phyloP scores from a whole-genome alignment of 1,140 invertebrate species.

The Tachypleus tridentatus region DNA sequence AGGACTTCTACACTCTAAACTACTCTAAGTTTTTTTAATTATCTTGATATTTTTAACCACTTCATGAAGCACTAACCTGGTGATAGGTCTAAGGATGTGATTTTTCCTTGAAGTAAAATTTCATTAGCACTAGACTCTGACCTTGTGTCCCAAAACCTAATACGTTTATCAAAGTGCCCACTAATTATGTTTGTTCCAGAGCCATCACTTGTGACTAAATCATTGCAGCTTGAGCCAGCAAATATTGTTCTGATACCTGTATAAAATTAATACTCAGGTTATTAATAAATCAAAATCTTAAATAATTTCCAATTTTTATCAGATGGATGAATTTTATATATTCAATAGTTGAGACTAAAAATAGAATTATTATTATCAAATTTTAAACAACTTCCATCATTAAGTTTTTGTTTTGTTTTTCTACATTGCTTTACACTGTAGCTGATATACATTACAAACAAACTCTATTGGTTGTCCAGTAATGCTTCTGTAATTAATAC shows the following conservation, averaged over 20 bases:
- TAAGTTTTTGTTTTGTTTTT: too few species aligned
- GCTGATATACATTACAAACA: too few species aligned
- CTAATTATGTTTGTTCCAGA: slow-evolving; percentile 87
- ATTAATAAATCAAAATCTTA: slow-evolving; percentile 3
- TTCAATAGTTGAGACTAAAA: too few species aligned
- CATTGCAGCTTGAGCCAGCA: slow-evolving; percentile 90
- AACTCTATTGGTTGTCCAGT: too few species aligned
- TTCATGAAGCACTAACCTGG: slow-evolving; percentile 48
- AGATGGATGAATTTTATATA: too few species aligned
- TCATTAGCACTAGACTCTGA: slow-evolving; percentile 50
- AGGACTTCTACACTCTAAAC: too few species aligned
- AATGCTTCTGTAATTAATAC: too few species aligned
- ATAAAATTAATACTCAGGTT: slow-evolving; percentile 9
- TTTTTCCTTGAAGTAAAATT: slow-evolving; percentile 77
- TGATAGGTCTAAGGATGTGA: slow-evolving; percentile 88
- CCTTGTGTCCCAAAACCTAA: slow-evolving; percentile 92
- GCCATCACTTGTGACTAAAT: slow-evolving; percentile 76
- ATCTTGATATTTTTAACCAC: too few species aligned
- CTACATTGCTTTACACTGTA: too few species aligned
- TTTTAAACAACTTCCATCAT: too few species aligned
- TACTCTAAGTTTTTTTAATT: too few species aligned
- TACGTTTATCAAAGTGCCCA: slow-evolving; percentile 92
- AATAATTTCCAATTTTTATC: neutral
- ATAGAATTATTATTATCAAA: too few species aligned
- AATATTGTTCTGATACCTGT: slow-evolving; percentile 89